Conservation (phyloP, 2,888 invertebrate genomes). For the Amphipyra berbera region DNA sequence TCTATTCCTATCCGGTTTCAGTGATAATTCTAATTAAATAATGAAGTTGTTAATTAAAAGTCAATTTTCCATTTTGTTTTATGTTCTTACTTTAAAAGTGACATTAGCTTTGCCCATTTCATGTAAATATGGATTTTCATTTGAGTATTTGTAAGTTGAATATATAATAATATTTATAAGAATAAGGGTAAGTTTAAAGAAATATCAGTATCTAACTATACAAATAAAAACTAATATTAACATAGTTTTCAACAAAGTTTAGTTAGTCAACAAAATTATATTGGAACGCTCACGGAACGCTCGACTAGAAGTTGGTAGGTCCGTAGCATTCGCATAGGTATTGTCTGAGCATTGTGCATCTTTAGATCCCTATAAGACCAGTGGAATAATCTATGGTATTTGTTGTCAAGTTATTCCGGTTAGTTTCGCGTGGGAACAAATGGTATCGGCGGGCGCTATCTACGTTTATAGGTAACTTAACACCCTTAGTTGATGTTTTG, state of each 20-base stretch:
- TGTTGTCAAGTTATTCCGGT: slow-evolving; percentile 20
- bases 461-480: slow-evolving; percentile 63
- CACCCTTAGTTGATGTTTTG: slow-evolving; percentile 64
- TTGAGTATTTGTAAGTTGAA: slow-evolving; percentile 52
- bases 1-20: slow-evolving; percentile 16
- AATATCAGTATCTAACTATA: too few relatives aligned
- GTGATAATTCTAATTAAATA: slow-evolving; percentile 30
- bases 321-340: too few relatives aligned
- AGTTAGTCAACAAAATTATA: too few relatives aligned
- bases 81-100: slow-evolving; percentile 28
- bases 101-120: slow-evolving; percentile 17
- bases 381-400: slow-evolving; percentile 8
- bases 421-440: slow-evolving; percentile 68
- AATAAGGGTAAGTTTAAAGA: neutral
- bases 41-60: slow-evolving; percentile 48
- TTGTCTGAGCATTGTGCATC: too few relatives aligned
- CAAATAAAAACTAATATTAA: too few relatives aligned
- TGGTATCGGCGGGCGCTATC: slow-evolving; percentile 57
- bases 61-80: slow-evolving; percentile 23
- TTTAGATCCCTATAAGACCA: neutral
- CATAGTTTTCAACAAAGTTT: too few relatives aligned
- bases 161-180: slow-evolving; percentile 9
- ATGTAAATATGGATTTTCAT: slow-evolving; percentile 43
- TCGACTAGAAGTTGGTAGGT: too few relatives aligned
- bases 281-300: too few relatives aligned